Percentiles rank a stretch among this genome's conserved stretches.
These are phyloP conservation scores for Rhopalosiphum maidis DNA, from an alignment of 1,140 invertebrate species.

Conservation along the genomic window DNA sequence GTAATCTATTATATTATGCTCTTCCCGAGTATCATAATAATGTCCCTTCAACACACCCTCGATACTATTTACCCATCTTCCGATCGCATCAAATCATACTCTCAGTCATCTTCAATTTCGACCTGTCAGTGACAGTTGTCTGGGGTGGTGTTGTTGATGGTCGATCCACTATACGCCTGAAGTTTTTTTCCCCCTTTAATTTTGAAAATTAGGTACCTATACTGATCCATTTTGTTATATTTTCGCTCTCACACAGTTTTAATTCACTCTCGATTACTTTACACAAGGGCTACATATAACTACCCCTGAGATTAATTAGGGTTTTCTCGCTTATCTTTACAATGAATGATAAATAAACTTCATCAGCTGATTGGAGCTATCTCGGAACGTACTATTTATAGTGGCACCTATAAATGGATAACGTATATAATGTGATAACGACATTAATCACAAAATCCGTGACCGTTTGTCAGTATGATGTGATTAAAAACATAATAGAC, in stretches of 20 bases:
- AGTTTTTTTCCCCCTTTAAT: background rate
- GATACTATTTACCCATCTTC: background rate
- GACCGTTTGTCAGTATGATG: background rate
- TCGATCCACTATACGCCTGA: background rate
- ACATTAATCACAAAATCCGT: background rate
- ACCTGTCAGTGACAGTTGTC: constrained; percentile 6
- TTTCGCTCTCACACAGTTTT: background rate
- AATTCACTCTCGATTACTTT: background rate
- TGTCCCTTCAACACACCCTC: background rate
- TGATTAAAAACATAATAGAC: background rate
- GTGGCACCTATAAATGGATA: too few relatives aligned
- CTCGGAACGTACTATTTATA: background rate
- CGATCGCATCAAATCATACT: background rate
- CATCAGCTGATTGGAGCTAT: background rate
- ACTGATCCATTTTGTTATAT: background rate
- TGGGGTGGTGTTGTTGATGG: background rate
- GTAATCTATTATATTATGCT: background rate
- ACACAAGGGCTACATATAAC: background rate
- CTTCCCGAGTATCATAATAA: background rate
- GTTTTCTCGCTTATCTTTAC: background rate
- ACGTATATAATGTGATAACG: too few relatives aligned
- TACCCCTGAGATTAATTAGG: background rate
- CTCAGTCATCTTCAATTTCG: background rate
- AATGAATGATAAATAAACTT: background rate
- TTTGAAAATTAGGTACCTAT: background rate